Percentiles rank a stretch among this genome's conserved stretches.
Conservation (phyloP, 2,113 vertebrate genomes). For the Procavia capensis region DNA sequence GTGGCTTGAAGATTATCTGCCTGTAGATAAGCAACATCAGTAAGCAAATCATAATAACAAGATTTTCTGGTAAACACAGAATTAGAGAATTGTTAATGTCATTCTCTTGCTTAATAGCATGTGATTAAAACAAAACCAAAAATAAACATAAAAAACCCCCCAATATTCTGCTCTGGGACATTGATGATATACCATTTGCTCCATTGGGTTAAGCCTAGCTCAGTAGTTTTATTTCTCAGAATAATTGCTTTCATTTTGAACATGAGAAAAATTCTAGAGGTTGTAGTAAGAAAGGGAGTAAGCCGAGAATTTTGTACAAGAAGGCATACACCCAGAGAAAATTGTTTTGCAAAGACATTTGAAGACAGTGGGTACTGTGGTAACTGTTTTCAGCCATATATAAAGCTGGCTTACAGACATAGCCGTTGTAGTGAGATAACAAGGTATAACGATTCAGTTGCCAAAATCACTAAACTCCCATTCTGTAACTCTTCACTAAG, state of each 20-base stretch:
- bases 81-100: background rate
- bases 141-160: background rate
- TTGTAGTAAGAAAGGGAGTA: background rate
- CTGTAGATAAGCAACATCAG: background rate
- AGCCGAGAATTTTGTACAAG: background rate
- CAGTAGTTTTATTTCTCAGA: background rate
- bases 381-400: background rate
- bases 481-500: background rate
- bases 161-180: background rate
- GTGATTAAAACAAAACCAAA: background rate
- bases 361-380: background rate
- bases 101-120: background rate
- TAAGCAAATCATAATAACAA: background rate
- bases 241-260: background rate
- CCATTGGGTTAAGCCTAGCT: background rate
- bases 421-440: background rate
- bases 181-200: background rate
- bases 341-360: background rate
- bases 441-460: background rate
- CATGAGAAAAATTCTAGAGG: background rate
- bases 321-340: background rate
- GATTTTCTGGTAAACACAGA: background rate
- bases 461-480: background rate
- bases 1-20: background rate
- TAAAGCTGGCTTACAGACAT: background rate